Percentiles rank a stretch among this genome's conserved stretches.
phyloP scores from a whole-genome alignment of 2,797 vertebrate genomes.

The Gorsachius magnificus region DNA sequence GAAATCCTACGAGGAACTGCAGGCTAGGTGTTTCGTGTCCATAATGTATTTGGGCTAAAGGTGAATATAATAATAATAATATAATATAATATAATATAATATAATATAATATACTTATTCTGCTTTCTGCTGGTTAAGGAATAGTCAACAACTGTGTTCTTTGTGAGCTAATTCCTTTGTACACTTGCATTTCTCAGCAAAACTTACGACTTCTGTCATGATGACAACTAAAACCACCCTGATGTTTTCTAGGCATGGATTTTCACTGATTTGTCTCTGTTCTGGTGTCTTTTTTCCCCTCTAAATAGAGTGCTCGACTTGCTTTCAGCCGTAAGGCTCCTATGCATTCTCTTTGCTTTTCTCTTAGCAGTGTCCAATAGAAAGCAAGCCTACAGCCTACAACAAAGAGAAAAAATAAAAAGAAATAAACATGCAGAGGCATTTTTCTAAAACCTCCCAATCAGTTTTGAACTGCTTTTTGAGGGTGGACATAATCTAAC shows the following conservation, averaged over 20 bases:
- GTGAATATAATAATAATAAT: background rate
- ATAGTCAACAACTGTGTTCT: background rate
- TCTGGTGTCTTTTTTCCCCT: background rate
- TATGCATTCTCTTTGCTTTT: background rate
- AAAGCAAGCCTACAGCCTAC: background rate
- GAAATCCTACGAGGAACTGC: background rate
- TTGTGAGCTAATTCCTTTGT: background rate
- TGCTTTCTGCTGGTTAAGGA: background rate
- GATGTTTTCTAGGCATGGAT: background rate
- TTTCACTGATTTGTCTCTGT: background rate
- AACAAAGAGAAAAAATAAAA: background rate
- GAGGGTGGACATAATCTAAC: too few relatives aligned
- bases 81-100: too few relatives aligned
- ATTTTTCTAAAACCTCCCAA: background rate
- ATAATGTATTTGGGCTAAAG: background rate
- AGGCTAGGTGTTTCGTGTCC: background rate
- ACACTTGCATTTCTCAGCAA: background rate
- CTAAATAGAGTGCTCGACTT: background rate
- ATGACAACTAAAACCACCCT: background rate
- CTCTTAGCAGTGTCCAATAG: background rate
- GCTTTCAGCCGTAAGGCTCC: background rate
- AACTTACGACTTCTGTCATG: background rate
- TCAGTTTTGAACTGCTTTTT: background rate
- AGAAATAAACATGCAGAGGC: background rate
- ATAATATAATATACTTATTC: background rate